These are phyloP conservation scores for Acanthurus leucopareius DNA, from an alignment of 2,797 vertebrate species.

Conservation along the genomic window DNA sequence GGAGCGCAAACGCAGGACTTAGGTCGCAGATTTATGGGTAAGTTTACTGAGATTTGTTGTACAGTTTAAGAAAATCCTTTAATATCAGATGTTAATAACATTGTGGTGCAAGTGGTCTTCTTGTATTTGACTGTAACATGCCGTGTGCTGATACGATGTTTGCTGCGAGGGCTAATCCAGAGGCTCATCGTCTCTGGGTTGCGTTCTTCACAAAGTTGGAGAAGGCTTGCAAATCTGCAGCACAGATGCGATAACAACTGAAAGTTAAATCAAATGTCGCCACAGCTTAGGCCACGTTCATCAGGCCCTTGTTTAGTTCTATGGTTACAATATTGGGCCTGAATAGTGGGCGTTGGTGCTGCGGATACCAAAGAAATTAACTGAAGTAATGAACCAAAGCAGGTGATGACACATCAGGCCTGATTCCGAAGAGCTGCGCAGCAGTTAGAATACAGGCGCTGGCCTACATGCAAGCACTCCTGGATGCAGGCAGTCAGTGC, in stretches of 20 bases:
- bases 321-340: slow-evolving; percentile 1
- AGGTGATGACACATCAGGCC: not conserved
- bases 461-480: not conserved
- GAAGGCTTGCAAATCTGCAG: slow-evolving; percentile 9
- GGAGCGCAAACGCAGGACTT: slow-evolving; percentile 53
- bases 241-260: not conserved
- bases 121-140: slow-evolving; percentile 3
- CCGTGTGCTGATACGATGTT: not conserved
- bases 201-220: not conserved
- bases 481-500: not conserved
- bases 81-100: accelerated
- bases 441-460: not conserved
- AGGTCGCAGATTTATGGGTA: slow-evolving; percentile 61
- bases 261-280: not conserved
- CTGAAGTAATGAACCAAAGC: slow-evolving; percentile 4
- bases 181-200: slow-evolving; percentile 25
- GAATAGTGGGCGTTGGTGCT: not conserved
- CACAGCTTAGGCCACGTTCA: not conserved
- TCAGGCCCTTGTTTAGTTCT: slow-evolving; percentile 21
- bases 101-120: not conserved
- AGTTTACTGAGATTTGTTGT: slow-evolving; percentile 47
- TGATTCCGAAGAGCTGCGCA: not conserved
- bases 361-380: not conserved
- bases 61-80: not conserved
- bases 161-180: slow-evolving; percentile 33